Base-by-base conservation (phyloP, 2,113 vertebrate species). In the Fulica atra region DNA sequence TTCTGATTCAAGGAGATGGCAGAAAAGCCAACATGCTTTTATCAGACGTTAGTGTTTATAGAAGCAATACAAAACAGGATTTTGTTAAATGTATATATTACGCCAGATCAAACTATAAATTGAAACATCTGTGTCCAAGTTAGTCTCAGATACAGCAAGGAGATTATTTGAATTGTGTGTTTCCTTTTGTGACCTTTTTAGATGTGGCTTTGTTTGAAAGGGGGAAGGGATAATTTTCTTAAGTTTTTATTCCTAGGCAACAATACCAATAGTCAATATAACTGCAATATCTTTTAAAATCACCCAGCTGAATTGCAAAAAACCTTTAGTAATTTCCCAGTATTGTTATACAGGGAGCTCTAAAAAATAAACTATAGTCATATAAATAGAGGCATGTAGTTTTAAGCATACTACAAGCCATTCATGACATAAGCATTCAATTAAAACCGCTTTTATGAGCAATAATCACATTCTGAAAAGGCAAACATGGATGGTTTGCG, bases 51-150 rank as follows among this genome's bases (percentile, higher is more conserved):
- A 97, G 87, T 98, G 97, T 98, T 98, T 98, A 98, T 96, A 98
- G 96, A 98, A 97, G 97, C 97, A 97, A 98, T 97, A 97, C 96
- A 95, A 98, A 98, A 73, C 98, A 98, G 97, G 97, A 98, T 98
- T 98, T 98, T 98, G 94, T 96, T 96, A 96, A 98, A 98, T 96
- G 97, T 96, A 96, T 97, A 79, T 97, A 98, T 97, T 97, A 98
- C 2, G 40, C 96, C 95, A 98, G 96, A 98, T 98, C 96, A 97
- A 98, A 97, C 95, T 98, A 80, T 98, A 98, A 98, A 96, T 97
- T 97, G 97, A 98, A 98, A 98, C 98, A 98, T 98, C 97, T 98
- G 98, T 92, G 92, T 95, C 94, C 96, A 96, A 95, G 88, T 95
- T 97, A 98, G 98, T 98, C 96, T 98, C 96, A 97, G 97, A 98